These are phyloP conservation scores for Gobio occitaniae DNA, from an alignment of 2,797 vertebrate species.

Conservation along the genomic window DNA sequence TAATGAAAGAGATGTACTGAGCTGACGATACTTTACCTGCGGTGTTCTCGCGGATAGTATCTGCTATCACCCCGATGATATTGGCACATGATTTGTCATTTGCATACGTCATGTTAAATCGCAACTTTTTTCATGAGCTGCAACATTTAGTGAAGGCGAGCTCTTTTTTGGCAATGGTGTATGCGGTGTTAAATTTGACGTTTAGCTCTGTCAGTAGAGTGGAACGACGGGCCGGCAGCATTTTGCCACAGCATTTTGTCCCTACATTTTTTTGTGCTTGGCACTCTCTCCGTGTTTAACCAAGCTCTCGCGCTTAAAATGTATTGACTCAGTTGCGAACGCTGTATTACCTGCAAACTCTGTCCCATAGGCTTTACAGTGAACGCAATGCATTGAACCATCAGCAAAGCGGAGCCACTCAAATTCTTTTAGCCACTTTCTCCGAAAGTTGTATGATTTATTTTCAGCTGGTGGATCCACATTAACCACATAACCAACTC, in stretches of 20 bases:
- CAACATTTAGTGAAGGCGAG: constrained; percentile 11
- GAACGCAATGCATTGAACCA: no score
- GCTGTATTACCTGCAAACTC: constrained; percentile 32
- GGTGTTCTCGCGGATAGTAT: not conserved
- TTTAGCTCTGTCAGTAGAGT: constrained; percentile 19
- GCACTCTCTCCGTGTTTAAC: not conserved
- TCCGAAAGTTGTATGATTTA: no score
- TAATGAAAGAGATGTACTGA: not conserved
- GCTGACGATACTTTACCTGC: not conserved
- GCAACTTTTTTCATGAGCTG: not conserved
- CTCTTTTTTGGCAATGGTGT: constrained; percentile 7
- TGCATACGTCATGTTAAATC: constrained; percentile 13
- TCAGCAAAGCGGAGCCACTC: no score
- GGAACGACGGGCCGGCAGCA: not conserved
- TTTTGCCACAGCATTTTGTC: constrained; percentile 14
- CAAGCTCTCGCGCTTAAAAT: constrained; percentile 13
- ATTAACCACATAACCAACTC: no score
- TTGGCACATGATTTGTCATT: constrained; percentile 31
- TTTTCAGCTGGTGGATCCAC: no score
- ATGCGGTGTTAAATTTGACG: constrained; percentile 20
- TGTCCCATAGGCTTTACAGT: constrained; percentile 11
- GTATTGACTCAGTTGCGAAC: not conserved
- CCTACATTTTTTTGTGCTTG: constrained; percentile 5
- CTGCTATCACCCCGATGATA: constrained; percentile 26
- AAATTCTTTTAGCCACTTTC: no score